A percentile compares a stretch with the other conserved stretches of the same genome.
These are phyloP conservation scores for Donacobius atricapilla DNA, from an alignment of 2,113 vertebrate genomes.

Conservation along the genomic window DNA sequence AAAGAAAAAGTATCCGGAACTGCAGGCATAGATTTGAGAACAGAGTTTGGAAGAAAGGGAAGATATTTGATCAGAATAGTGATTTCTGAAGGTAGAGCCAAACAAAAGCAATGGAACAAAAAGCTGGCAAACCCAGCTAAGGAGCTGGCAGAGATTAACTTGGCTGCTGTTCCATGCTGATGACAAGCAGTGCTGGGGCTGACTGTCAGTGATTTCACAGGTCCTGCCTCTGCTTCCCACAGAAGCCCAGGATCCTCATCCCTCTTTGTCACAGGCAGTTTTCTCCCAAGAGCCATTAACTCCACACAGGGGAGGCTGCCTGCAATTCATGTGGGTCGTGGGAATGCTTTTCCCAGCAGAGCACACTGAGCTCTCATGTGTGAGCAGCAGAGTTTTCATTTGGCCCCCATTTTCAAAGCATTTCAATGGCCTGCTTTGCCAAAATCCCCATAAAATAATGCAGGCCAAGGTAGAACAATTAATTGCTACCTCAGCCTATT, in stretches of 20 bases:
- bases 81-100: not conserved
- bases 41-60: not conserved
- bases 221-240: not conserved
- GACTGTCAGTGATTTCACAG: not conserved
- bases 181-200: too few species aligned
- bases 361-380: not conserved
- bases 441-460: not conserved
- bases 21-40: not conserved
- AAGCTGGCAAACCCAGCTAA: not conserved
- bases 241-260: not conserved
- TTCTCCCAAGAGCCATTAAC: not conserved
- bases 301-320: not conserved
- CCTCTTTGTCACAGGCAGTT: not conserved
- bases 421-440: not conserved
- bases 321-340: not conserved
- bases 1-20: not conserved
- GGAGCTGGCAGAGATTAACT: not conserved
- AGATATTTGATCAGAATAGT: not conserved
- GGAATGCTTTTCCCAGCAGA: not conserved
- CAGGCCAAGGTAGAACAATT: not conserved
- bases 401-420: not conserved
- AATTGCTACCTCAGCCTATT: not conserved
- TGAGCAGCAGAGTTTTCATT: not conserved
- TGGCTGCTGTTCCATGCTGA: accelerated
- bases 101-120: not conserved